These are phyloP conservation scores for Typhlomys cinereus DNA, from an alignment of 2,113 vertebrate genomes.

Conservation along the genomic window DNA sequence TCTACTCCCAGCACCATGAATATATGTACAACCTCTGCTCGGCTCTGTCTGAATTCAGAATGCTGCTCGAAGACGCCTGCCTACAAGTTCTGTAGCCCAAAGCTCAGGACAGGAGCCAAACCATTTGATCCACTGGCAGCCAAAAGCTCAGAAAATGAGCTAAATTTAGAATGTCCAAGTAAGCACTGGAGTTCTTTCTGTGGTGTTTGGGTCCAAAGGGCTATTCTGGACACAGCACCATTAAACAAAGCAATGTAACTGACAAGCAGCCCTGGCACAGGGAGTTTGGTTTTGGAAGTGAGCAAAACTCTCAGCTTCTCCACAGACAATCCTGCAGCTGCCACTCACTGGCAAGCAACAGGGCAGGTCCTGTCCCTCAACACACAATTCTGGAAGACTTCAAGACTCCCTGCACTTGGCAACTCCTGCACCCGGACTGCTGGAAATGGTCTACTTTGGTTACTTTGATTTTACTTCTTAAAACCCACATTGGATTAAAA, in stretches of 20 bases:
- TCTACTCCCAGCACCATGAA: background rate
- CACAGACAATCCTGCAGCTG: constrained; percentile 74
- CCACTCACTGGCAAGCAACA: constrained; percentile 34
- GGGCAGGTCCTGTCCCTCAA: constrained; percentile 57
- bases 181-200: constrained; percentile 66
- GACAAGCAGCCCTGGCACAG: constrained; percentile 35
- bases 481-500: constrained; percentile 52
- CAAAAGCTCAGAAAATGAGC: constrained; percentile 60
- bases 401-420: constrained; percentile 65
- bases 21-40: background rate
- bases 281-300: constrained; percentile 72
- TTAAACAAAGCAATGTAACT: constrained; percentile 58
- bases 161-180: constrained; percentile 60
- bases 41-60: background rate
- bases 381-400: constrained; percentile 72
- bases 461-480: constrained; percentile 15
- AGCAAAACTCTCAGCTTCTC: constrained; percentile 48
- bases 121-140: constrained; percentile 36
- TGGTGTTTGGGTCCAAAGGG: constrained; percentile 35
- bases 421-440: constrained; percentile 63
- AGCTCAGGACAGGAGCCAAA: background rate
- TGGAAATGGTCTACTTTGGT: constrained; percentile 66
- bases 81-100: constrained; percentile 22
- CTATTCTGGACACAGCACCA: constrained; percentile 14
- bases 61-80: background rate